Conservation (phyloP, 2,797 vertebrate genomes). For the Salmo trutta region DNA sequence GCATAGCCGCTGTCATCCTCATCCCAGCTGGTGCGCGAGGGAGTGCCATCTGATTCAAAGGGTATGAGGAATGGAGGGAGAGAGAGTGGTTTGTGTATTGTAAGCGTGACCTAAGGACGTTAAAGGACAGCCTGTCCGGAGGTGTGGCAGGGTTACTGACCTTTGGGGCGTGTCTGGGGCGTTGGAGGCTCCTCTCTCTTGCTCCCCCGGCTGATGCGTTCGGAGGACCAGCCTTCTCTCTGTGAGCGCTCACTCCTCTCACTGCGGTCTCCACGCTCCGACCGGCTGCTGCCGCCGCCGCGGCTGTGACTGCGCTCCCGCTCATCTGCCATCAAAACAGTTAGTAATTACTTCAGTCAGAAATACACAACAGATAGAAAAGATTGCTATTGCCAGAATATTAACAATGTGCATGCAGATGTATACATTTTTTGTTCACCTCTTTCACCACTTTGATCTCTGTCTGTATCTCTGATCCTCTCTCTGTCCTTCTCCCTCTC, state of each 20-base stretch:
- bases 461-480: slow-evolving; percentile 71
- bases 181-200: slow-evolving; percentile 85
- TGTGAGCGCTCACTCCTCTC: slow-evolving; percentile 75
- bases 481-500: slow-evolving; percentile 77
- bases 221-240: slow-evolving; percentile 81
- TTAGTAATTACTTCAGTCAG: neutral
- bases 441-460: slow-evolving; percentile 76
- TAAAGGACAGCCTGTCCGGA: neutral
- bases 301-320: slow-evolving; percentile 76
- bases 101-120: neutral
- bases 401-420: neutral
- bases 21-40: slow-evolving; percentile 95
- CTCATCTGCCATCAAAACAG: slow-evolving; percentile 75
- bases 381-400: neutral
- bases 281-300: slow-evolving; percentile 70
- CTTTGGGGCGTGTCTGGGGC: slow-evolving; percentile 87
- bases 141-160: slow-evolving; percentile 60
- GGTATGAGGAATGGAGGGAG: neutral
- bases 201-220: slow-evolving; percentile 81
- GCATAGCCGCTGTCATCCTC: slow-evolving; percentile 88
- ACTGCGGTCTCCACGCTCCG: slow-evolving; percentile 71
- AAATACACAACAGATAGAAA: neutral
- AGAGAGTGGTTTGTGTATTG: neutral
- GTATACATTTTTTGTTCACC: slow-evolving; percentile 42
- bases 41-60: slow-evolving; percentile 80